Percentiles rank a stretch among this genome's conserved stretches.
Conservation (phyloP, 1,140 invertebrate species). For the Anastatus disparis region DNA sequence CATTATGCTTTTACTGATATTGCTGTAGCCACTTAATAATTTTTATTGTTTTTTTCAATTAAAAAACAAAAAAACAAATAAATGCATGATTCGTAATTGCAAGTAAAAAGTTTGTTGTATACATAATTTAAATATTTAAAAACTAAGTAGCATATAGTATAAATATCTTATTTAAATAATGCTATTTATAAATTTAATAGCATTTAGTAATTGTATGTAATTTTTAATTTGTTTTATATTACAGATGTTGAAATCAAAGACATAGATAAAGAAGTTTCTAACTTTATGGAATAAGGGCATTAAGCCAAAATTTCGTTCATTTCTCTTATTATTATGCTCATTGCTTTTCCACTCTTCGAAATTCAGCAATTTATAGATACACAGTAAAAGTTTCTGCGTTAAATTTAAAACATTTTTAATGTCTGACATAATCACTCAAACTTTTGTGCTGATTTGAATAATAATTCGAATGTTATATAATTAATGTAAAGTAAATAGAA, state of each 20-base stretch:
- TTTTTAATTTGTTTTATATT: background rate
- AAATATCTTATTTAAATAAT: slow-evolving; percentile 13
- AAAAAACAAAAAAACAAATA: slow-evolving; percentile 6
- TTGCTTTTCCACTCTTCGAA: background rate
- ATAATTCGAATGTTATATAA: background rate
- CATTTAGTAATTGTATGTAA: background rate
- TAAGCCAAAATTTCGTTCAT: slow-evolving; percentile 8
- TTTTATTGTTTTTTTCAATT: slow-evolving; percentile 2
- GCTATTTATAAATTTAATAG: background rate
- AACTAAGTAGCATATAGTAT: background rate
- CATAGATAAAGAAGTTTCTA: background rate
- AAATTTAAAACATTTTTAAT: slow-evolving; percentile 1
- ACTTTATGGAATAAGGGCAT: slow-evolving; percentile 11
- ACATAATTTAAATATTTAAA: background rate
- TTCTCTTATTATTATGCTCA: background rate
- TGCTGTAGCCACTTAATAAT: background rate
- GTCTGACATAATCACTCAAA: too few relatives aligned
- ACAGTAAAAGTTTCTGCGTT: slow-evolving; percentile 1
- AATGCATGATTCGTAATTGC: background rate
- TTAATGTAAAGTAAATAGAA: background rate
- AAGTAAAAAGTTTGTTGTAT: background rate
- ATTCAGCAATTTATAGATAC: background rate
- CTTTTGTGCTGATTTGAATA: slow-evolving; percentile 8
- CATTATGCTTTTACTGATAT: background rate
- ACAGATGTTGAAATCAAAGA: background rate